phyloP scores from a whole-genome alignment of 2,888 invertebrate species.

The Drosophila glabriapex region DNA sequence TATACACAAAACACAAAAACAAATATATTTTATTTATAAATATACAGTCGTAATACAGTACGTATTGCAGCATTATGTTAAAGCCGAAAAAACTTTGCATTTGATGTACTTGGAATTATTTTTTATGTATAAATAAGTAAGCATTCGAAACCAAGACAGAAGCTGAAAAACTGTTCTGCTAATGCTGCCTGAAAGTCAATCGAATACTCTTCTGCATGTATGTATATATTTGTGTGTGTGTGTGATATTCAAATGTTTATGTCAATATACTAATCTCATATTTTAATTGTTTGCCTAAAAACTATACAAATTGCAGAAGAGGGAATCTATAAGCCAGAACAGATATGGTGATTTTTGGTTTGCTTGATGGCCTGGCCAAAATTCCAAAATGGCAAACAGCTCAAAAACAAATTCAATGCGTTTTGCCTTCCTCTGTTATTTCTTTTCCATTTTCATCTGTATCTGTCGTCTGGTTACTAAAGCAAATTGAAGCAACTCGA shows the following conservation, averaged over 20 bases:
- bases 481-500: conserved; percentile 49
- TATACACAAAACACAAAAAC: neutral
- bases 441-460: conserved; percentile 2
- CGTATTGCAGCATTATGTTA: conserved; percentile 38
- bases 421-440: conserved; percentile 27
- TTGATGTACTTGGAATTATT: conserved; percentile 47
- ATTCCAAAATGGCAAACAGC: conserved; percentile 22
- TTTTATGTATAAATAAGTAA: conserved; percentile 63
- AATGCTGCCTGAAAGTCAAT: conserved; percentile 40
- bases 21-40: conserved; percentile 10
- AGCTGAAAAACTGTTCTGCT: conserved; percentile 52
- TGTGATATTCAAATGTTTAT: conserved; percentile 54
- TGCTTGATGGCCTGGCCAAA: conserved; percentile 8
- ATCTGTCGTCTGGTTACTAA: conserved; percentile 16
- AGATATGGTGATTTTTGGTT: conserved; percentile 20
- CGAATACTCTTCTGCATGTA: neutral
- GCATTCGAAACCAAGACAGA: conserved; percentile 29
- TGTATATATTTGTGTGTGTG: neutral
- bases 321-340: conserved; percentile 7
- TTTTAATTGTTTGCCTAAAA: conserved; percentile 63
- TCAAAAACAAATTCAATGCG: conserved; percentile 55
- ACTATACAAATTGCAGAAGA: conserved; percentile 8
- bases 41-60: neutral
- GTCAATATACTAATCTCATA: conserved; percentile 55
- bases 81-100: conserved; percentile 17